Conservation (phyloP, 2,113 vertebrate species). For the Laticauda colubrina region DNA sequence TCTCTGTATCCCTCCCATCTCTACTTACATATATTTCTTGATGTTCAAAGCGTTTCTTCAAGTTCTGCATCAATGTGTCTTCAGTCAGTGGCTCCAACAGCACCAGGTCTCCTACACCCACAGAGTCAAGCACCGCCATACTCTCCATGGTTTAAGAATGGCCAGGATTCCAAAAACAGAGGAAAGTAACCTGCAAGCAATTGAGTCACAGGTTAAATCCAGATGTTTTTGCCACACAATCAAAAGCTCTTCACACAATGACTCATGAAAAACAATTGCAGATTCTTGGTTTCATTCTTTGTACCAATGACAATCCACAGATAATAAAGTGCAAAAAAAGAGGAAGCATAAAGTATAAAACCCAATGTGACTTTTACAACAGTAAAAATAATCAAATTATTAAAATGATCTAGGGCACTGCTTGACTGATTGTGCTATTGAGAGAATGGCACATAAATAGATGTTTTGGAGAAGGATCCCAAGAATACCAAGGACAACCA, state of each 20-base stretch:
- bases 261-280: neutral
- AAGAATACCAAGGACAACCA: neutral
- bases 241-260: neutral
- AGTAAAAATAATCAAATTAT: neutral
- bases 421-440: neutral
- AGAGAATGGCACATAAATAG: neutral
- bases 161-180: neutral
- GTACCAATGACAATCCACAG: neutral
- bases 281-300: neutral
- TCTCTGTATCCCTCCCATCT: conserved; percentile 34
- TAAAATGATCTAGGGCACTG: neutral
- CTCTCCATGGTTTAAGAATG: conserved; percentile 46
- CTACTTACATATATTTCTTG: conserved; percentile 72
- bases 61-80: conserved; percentile 70
- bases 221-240: neutral
- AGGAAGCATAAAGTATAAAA: too few species aligned
- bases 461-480: neutral
- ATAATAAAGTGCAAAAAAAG: neutral
- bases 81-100: conserved; percentile 73
- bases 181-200: neutral
- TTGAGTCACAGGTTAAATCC: neutral
- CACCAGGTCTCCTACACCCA: conserved; percentile 72
- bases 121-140: conserved; percentile 49
- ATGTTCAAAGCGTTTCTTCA: conserved; percentile 67
- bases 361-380: neutral